Evolutionary conservation across 2,888 invertebrate genomes (phyloP), one percentile per base, ranked within the genome.

Genomic region (Lasioglossum morio): DNA sequence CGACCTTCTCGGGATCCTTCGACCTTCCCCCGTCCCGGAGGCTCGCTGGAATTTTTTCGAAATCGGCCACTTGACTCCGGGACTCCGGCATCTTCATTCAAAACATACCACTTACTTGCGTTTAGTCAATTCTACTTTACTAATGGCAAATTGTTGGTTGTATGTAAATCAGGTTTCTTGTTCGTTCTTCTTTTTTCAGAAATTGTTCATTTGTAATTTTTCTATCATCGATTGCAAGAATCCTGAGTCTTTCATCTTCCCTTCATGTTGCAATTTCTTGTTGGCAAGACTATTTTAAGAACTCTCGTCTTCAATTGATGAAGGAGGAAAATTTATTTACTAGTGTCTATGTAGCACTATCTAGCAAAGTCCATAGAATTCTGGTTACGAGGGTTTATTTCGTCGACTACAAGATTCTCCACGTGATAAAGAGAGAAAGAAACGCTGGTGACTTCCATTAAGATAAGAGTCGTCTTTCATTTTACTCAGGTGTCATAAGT

Each of bases 1-100:
- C 83, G 30, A 77, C 48, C 69, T 69, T 69, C 30, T 30, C 66
- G 2, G 34, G 66, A 53, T 53, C n/a, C 53, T 34, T 34, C 60
- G 30, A 30, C 30, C 34, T 66, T 66, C 27, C 30, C 30, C 16
- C 16, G 27, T 34, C 27, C 30, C 30, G 30, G 16, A 34, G 27
- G 10, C 10, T 34, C 19, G 34, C 34, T 63, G 63, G 16, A 30
- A 63, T 30, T 63, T 63, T 63, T 63, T 63, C 30, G 63, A 60
- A 60, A 60, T 60, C 60, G 27, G 0, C n/a, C 60, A 60, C 60
- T 60, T 60, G 60, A n/a, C 27, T 4, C 48, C 48, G 23, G 2
- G 2, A 48, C 23, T 8, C 19, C 48, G 46, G 46, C 16, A 46
- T 46, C 46, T 46, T 19, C 46, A 1, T 46, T 23, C 23, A 53